Percentiles rank a stretch among this genome's conserved stretches.
Conservation (phyloP, 1,140 invertebrate genomes). For the Fragariocoptes setiger region DNA sequence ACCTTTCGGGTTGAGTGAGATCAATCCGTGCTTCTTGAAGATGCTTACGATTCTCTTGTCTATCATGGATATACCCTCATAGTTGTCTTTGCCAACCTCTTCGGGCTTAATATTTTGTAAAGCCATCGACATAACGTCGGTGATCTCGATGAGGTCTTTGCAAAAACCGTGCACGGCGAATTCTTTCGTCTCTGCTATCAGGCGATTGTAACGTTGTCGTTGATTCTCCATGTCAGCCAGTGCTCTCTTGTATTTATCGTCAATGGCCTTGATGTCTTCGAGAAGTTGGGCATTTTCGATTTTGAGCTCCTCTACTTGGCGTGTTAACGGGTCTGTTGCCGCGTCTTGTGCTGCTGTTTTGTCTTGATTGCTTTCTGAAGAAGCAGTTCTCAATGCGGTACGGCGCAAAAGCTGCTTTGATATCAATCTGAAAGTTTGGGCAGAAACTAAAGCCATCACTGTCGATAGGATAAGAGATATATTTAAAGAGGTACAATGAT, state of each 20-base stretch:
- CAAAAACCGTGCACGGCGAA: conserved; percentile 90
- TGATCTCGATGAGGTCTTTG: conserved; percentile 81
- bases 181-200: conserved; percentile 68
- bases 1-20: conserved; percentile 46
- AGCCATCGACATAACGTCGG: conserved; percentile 59
- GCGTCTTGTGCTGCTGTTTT: too few species aligned
- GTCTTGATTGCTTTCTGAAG: too few species aligned
- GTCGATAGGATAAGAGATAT: too few species aligned
- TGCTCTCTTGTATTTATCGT: conserved; percentile 69
- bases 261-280: conserved; percentile 23
- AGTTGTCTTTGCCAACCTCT: conserved; percentile 42
- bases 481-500: too few species aligned
- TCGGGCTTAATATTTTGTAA: conserved; percentile 60
- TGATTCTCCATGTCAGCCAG: conserved; percentile 73
- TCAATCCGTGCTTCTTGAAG: conserved; percentile 39
- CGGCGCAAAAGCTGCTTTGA: too few species aligned
- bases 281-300: conserved; percentile 25
- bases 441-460: too few species aligned
- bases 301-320: too few species aligned
- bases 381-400: too few species aligned
- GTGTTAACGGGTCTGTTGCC: too few species aligned
- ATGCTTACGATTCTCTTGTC: conserved; percentile 42
- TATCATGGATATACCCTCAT: conserved; percentile 65
- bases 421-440: too few species aligned
- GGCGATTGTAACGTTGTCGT: conserved; percentile 47